Percentiles rank a stretch among this genome's conserved stretches.
phyloP scores from a whole-genome alignment of 2,113 vertebrate species.

The Pongo abelii region DNA sequence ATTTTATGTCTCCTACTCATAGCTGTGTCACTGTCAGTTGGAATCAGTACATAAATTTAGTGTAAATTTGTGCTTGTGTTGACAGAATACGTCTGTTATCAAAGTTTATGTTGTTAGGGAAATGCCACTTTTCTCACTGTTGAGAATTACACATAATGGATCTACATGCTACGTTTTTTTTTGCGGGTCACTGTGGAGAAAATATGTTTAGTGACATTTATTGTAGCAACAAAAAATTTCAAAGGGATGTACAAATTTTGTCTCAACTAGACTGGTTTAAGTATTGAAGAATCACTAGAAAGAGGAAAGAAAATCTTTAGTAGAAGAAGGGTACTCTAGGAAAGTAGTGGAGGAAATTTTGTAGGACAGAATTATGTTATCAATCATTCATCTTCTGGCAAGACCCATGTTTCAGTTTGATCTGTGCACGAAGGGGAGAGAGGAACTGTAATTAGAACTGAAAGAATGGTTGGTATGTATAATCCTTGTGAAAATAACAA shows the following conservation, averaged over 20 bases:
- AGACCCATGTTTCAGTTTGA: neutral
- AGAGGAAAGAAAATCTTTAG: neutral
- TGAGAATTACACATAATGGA: constrained; percentile 46
- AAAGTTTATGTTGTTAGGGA: constrained; percentile 38
- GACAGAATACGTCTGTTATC: constrained; percentile 47
- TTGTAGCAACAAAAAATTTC: neutral
- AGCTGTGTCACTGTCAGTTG: neutral
- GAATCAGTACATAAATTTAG: constrained; percentile 40
- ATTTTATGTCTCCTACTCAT: constrained; percentile 45
- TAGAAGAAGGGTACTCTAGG: neutral
- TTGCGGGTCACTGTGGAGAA: constrained; percentile 60
- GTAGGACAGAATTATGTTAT: neutral
- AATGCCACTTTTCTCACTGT: constrained; percentile 53
- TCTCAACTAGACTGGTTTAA: neutral
- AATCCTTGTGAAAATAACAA: neutral
- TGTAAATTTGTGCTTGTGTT: constrained; percentile 27
- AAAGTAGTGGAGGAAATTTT: neutral
- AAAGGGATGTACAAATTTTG: neutral
- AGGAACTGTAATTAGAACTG: neutral
- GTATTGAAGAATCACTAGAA: neutral
- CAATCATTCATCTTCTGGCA: neutral
- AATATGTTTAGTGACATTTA: constrained; percentile 49
- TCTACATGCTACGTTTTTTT: neutral
- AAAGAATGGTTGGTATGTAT: neutral
- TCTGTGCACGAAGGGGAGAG: neutral